These are phyloP conservation scores for Euborellia annulipes DNA, from an alignment of 1,140 invertebrate species.

Conservation along the genomic window DNA sequence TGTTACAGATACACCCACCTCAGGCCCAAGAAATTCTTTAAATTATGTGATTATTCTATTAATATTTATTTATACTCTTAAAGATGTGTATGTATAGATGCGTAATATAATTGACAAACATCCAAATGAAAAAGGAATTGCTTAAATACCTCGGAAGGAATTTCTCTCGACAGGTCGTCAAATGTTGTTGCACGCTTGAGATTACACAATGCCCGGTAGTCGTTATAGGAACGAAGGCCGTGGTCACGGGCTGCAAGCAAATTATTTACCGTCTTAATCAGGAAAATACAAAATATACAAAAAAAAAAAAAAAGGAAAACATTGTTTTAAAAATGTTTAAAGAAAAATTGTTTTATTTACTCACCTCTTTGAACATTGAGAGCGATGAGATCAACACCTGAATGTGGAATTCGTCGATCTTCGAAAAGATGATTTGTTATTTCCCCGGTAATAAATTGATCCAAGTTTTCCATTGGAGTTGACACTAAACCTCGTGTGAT, in stretches of 20 bases:
- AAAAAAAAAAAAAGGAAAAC: no score
- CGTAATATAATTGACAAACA: no score
- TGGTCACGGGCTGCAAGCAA: constrained; percentile 51
- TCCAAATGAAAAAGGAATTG: no score
- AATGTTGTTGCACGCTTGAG: constrained; percentile 61
- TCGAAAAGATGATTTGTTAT: constrained; percentile 90
- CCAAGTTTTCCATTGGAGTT: constrained; percentile 84
- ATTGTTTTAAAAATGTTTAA: no score
- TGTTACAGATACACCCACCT: no score
- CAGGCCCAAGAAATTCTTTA: no score
- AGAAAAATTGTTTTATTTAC: no score
- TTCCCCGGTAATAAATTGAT: constrained; percentile 86
- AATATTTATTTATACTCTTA: no score
- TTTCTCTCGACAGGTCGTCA: constrained; percentile 64
- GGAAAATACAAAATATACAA: no score
- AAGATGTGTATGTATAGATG: no score
- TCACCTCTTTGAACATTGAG: constrained; percentile 60
- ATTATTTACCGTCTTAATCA: no score
- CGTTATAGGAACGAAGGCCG: constrained; percentile 70
- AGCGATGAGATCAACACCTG: constrained; percentile 68
- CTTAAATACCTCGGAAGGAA: constrained; percentile 58
- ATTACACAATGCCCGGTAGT: constrained; percentile 71
- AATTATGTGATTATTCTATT: no score
- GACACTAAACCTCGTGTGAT: constrained; percentile 72
- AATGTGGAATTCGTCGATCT: constrained; percentile 67